Evolutionary conservation across 2,797 vertebrate species (phyloP).

Genomic region (Gymnodraco acuticeps): DNA sequence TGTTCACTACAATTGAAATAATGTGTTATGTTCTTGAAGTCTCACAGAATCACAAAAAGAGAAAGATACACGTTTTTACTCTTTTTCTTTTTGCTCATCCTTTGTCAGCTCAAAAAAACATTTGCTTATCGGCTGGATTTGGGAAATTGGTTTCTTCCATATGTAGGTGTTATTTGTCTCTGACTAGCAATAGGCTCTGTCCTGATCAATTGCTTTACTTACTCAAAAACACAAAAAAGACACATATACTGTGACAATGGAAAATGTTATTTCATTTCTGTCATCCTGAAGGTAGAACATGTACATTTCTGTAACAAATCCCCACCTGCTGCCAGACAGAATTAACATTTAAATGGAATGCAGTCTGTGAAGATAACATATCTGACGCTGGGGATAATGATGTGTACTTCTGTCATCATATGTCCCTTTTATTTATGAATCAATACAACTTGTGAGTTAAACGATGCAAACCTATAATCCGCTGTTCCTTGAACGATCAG

Average conservation of each 20-base stretch:
- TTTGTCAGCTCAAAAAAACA: not conserved
- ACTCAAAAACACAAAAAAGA: not conserved
- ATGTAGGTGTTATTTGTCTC: slow-evolving; percentile 32
- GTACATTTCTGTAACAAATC: slow-evolving; percentile 27
- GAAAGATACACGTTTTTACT: not conserved
- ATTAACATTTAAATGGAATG: slow-evolving; percentile 50
- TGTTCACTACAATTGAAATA: not conserved
- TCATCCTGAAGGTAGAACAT: slow-evolving; percentile 11
- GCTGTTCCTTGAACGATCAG: not conserved
- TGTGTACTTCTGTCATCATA: not conserved
- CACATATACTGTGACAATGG: not conserved
- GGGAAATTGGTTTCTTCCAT: slow-evolving; percentile 36
- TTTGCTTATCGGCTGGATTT: slow-evolving; percentile 10
- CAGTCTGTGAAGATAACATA: slow-evolving; percentile 28
- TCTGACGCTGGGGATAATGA: slow-evolving; percentile 11
- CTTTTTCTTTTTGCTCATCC: not conserved
- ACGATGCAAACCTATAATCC: not conserved
- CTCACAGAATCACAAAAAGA: not conserved
- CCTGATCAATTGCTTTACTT: slow-evolving; percentile 7
- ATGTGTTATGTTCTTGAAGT: not conserved
- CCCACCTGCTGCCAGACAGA: not conserved
- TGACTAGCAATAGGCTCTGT: slow-evolving; percentile 10
- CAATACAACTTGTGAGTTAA: slow-evolving; percentile 6
- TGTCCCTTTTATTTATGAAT: slow-evolving; percentile 15
- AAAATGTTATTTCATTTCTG: not conserved